phyloP scores from a whole-genome alignment of 2,113 vertebrate genomes.

The Lasiurus borealis region DNA sequence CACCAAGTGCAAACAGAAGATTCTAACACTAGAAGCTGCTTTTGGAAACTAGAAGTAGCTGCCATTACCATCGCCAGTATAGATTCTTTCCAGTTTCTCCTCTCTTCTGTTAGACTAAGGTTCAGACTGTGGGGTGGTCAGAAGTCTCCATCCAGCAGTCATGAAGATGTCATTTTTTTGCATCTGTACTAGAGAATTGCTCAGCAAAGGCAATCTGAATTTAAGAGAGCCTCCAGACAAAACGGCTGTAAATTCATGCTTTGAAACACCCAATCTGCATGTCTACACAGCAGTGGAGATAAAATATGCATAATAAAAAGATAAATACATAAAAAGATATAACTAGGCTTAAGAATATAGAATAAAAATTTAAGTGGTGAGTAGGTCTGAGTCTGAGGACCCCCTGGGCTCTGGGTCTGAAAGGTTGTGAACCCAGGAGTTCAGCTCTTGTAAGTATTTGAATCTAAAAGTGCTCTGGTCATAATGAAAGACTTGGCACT shows the following conservation, averaged over 20 bases:
- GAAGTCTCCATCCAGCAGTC: neutral
- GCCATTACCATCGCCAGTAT: neutral
- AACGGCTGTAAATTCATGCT: neutral
- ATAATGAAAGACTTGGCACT: neutral
- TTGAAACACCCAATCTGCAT: neutral
- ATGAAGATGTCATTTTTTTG: neutral
- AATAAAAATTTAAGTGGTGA: neutral
- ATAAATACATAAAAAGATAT: neutral
- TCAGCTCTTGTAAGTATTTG: neutral
- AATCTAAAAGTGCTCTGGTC: neutral
- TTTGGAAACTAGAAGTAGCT: slow-evolving; percentile 35
- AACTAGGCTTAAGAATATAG: neutral
- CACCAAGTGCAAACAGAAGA: neutral
- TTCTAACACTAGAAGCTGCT: neutral
- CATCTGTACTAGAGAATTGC: neutral
- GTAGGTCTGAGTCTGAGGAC: neutral
- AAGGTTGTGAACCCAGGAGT: neutral
- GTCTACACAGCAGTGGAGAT: neutral
- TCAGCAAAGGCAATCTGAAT: slow-evolving; percentile 12
- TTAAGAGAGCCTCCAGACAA: slow-evolving; percentile 22
- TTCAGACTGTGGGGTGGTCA: neutral
- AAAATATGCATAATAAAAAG: neutral
- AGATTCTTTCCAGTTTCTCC: slow-evolving; percentile 31
- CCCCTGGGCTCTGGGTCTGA: neutral
- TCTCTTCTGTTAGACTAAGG: slow-evolving; percentile 10